Conservation (phyloP, 2,113 vertebrate genomes). For the Saimiri boliviensis region DNA sequence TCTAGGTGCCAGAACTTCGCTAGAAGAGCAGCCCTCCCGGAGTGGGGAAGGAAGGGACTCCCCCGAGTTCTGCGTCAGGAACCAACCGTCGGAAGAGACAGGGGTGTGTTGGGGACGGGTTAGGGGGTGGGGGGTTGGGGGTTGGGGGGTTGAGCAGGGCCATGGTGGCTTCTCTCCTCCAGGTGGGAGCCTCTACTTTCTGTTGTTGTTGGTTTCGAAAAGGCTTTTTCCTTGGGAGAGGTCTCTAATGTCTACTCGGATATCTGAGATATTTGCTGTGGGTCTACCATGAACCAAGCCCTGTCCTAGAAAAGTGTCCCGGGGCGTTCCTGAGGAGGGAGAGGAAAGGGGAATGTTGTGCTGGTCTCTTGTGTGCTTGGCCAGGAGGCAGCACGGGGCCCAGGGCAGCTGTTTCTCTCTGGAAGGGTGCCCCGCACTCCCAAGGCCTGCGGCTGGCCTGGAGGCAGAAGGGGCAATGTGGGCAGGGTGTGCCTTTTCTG, state of each 20-base stretch:
- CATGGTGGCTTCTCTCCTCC: rapidly evolving
- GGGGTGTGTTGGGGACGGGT: too few relatives aligned
- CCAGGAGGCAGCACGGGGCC: background rate
- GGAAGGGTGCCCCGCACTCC: too few relatives aligned
- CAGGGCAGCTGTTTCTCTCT: background rate
- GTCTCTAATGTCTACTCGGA: too few relatives aligned
- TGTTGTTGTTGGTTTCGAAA: background rate
- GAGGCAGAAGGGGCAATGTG: too few relatives aligned
- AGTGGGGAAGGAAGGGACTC: background rate
- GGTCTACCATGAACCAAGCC: rapidly evolving
- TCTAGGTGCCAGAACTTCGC: background rate
- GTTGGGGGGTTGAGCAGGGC: too few relatives aligned
- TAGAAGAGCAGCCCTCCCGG: rapidly evolving
- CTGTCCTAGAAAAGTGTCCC: background rate
- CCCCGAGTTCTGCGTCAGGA: too few relatives aligned
- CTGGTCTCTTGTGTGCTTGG: background rate
- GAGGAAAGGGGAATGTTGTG: background rate
- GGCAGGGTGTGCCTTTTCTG: too few relatives aligned
- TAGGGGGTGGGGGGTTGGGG: rapidly evolving
- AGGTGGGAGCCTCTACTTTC: rapidly evolving
- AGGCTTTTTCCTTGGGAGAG: background rate
- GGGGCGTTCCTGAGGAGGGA: background rate
- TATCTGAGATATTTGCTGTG: background rate
- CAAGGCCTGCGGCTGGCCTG: rapidly evolving
- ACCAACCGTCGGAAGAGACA: too few relatives aligned